phyloP scores from a whole-genome alignment of 2,888 invertebrate species.

The Monopis laevigella region DNA sequence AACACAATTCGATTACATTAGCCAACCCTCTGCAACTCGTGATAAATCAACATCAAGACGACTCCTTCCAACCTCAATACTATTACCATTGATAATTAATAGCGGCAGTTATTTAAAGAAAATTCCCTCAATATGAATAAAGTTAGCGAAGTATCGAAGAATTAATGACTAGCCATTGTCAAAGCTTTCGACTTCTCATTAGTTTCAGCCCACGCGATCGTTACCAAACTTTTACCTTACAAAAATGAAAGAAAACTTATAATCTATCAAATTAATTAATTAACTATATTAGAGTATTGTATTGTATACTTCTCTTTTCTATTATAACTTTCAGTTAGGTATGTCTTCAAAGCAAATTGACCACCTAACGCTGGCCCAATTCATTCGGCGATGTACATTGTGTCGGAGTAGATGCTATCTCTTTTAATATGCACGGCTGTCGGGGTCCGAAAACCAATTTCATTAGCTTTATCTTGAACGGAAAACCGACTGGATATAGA shows the following conservation, averaged over 20 bases:
- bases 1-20: constrained; percentile 23
- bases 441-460: constrained; percentile 30
- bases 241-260: too few relatives aligned
- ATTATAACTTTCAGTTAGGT: too few relatives aligned
- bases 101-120: constrained; percentile 47
- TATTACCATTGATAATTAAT: constrained; percentile 50
- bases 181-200: background rate
- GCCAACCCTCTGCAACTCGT: constrained; percentile 20
- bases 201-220: constrained; percentile 2
- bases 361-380: too few relatives aligned
- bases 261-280: background rate
- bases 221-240: too few relatives aligned
- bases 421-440: constrained; percentile 22
- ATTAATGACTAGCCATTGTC: constrained; percentile 9
- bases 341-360: too few relatives aligned
- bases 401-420: constrained; percentile 12
- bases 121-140: constrained; percentile 31
- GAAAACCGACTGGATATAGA: constrained; percentile 3
- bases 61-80: constrained; percentile 33
- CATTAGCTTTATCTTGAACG: constrained; percentile 24
- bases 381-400: background rate
- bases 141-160: constrained; percentile 4
- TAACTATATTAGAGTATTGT: background rate
- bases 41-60: constrained; percentile 38
- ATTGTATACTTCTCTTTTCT: background rate